A percentile compares a stretch with the other conserved stretches of the same genome.
phyloP scores from a whole-genome alignment of 2,113 vertebrate genomes.

The Helogale parvula region DNA sequence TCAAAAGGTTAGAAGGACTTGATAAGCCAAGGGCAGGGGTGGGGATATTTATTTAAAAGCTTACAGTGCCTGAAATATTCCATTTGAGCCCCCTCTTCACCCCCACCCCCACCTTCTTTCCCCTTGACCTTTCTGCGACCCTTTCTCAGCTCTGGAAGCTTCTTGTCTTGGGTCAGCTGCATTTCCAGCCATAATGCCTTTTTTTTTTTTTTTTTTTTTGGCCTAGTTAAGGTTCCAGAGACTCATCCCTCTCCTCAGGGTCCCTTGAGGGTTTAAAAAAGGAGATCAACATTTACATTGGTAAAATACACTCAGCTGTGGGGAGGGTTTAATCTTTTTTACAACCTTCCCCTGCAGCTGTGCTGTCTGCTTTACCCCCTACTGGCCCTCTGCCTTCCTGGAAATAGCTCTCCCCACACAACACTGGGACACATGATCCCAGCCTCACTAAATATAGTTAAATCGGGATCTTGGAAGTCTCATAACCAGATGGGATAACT shows the following conservation, averaged over 20 bases:
- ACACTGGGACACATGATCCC: not conserved
- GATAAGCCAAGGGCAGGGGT: conserved; percentile 63
- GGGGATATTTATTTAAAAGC: conserved; percentile 76
- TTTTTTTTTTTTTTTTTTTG: not conserved
- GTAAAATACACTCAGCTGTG: conserved; percentile 70
- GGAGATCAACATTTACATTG: conserved; percentile 73
- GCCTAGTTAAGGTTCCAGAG: conserved; percentile 64
- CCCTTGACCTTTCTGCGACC: conserved; percentile 71
- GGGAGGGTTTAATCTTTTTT: conserved; percentile 56
- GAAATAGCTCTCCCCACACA: conserved; percentile 52
- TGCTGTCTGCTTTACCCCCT: not conserved
- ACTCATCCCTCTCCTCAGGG: not conserved
- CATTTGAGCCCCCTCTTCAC: not conserved
- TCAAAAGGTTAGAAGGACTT: conserved; percentile 64
- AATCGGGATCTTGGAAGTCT: not conserved
- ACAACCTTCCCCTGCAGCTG: conserved; percentile 68
- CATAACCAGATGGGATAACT: not conserved
- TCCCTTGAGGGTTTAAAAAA: conserved; percentile 53
- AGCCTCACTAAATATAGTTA: not conserved
- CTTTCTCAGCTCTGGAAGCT: conserved; percentile 27
- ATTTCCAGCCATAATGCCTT: conserved; percentile 48
- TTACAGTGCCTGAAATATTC: conserved; percentile 63
- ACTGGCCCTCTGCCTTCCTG: conserved; percentile 37
- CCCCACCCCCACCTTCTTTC: conserved; percentile 41
- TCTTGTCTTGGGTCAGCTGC: conserved; percentile 45